Conservation (phyloP, 2,888 invertebrate genomes). For the Drosophila monieri region DNA sequence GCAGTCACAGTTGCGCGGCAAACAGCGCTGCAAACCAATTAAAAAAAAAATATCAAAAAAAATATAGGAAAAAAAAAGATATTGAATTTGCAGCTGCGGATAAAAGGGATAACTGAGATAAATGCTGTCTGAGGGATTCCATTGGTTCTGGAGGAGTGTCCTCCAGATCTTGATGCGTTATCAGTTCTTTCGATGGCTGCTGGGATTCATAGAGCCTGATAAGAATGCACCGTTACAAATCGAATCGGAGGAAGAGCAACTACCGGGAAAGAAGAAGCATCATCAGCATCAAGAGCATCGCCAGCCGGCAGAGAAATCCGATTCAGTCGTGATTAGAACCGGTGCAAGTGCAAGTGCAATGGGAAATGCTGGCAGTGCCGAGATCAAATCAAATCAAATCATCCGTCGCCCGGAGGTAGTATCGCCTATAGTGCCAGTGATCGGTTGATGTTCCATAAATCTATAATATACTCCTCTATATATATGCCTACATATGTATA, state of each 20-base stretch:
- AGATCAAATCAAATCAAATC: slow-evolving; percentile 53
- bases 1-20: slow-evolving; percentile 16
- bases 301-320: slow-evolving; percentile 6
- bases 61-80: not conserved
- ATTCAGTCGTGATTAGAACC: slow-evolving; percentile 52
- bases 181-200: slow-evolving; percentile 73
- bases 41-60: slow-evolving; percentile 4
- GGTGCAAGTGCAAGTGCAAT: slow-evolving; percentile 54
- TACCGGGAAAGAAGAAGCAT: slow-evolving; percentile 13
- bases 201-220: slow-evolving; percentile 55
- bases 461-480: slow-evolving; percentile 11
- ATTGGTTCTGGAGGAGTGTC: slow-evolving; percentile 54
- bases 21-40: slow-evolving; percentile 14
- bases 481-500: slow-evolving; percentile 8
- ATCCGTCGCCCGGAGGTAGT: slow-evolving; percentile 72
- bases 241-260: slow-evolving; percentile 20
- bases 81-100: slow-evolving; percentile 13
- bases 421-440: slow-evolving; percentile 65
- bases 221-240: slow-evolving; percentile 26
- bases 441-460: slow-evolving; percentile 33
- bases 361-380: slow-evolving; percentile 66
- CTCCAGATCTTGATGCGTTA: slow-evolving; percentile 63
- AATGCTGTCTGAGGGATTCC: slow-evolving; percentile 65
- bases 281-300: slow-evolving; percentile 12
- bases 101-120: not conserved